Conservation (phyloP, 92 coral and sea anemone genomes). For the Bergia sp. region DNA sequence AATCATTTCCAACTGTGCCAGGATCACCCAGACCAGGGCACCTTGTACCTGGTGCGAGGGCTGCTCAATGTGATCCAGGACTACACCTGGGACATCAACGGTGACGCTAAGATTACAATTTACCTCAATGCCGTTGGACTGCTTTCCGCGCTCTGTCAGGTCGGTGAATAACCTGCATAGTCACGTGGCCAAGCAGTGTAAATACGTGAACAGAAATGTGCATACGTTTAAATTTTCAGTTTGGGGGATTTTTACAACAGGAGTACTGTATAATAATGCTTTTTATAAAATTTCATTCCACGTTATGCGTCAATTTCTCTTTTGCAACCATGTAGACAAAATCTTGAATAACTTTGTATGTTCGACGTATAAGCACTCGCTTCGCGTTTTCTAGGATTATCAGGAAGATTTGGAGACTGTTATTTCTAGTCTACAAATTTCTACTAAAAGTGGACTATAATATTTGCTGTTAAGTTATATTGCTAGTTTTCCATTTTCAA, state of each 20-base stretch:
- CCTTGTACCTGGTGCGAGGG: constrained; percentile 87
- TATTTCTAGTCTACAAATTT: neutral
- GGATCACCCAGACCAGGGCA: constrained; percentile 99
- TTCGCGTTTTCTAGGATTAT: no score
- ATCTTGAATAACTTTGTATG: no score
- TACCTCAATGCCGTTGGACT: constrained; percentile 90
- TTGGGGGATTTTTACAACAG: neutral
- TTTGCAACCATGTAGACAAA: no score
- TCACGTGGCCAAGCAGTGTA: neutral
- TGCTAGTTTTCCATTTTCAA: no score
- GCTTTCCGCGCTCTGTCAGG: constrained; percentile 95
- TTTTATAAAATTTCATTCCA: no score
- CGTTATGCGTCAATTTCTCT: no score
- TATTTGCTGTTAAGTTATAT: no score
- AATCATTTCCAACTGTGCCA: constrained; percentile 6
- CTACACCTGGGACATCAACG: constrained; percentile 89
- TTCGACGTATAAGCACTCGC: no score
- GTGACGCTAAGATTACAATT: constrained; percentile 90
- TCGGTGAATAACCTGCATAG: neutral
- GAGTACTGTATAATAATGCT: no score
- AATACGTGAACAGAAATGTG: neutral
- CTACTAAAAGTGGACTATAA: no score
- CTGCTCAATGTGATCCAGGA: constrained; percentile 91
- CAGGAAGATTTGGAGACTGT: neutral
- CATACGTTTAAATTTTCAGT: neutral